Evolutionary conservation across 2,797 vertebrate genomes (phyloP), one percentile per base, ranked within the genome.

Genomic region (Lagodon rhomboides): DNA sequence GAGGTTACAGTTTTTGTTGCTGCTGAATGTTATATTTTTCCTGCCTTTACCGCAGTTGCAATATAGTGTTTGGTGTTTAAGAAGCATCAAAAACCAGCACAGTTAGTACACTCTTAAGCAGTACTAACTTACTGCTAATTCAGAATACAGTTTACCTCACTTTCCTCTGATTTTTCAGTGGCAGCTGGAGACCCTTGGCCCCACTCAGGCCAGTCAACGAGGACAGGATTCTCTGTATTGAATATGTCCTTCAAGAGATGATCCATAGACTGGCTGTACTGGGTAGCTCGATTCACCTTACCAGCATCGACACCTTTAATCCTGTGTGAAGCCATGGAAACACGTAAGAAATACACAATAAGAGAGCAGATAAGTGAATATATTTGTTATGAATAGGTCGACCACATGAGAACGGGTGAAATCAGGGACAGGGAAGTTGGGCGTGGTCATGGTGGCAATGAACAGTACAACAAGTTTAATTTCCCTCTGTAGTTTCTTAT

Each of bases 181-280:
- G 17, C 50, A 17, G 15, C 3, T 15, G 17, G 25, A 55, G 46
- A 68, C 15, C 9, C 12, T 27, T 83, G 63, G 1, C 9, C 12
- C 80, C 74, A 86, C 11, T 65, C 64, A 25, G 85, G 75, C 41
- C 88, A 2, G 1, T 64, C 67, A 15, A 34, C 55, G 20, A 93
- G 87, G 23, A 80, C 0, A 0, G 18, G 20, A 70, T 93, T 91
- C 80, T 94, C 90, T 15, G 2, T 41, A 1, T 10, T 61, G 60
- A 90, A 80, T 15, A 44, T 23, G 0, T 34, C 63, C 61, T 41
- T 79, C 63, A 91, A 46, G 43, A 76, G 69, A 53, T 3, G 1
- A 73, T 55, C 27, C 20, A 80, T 16, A 23, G 73, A 75, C 55
- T 74, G 76, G 41, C 56, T 81, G n/a, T 81, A 43, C 59, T 83